Percentiles rank a stretch among this genome's conserved stretches.
Conservation (phyloP, 2,797 vertebrate genomes). For the Clarias platycephalus region DNA sequence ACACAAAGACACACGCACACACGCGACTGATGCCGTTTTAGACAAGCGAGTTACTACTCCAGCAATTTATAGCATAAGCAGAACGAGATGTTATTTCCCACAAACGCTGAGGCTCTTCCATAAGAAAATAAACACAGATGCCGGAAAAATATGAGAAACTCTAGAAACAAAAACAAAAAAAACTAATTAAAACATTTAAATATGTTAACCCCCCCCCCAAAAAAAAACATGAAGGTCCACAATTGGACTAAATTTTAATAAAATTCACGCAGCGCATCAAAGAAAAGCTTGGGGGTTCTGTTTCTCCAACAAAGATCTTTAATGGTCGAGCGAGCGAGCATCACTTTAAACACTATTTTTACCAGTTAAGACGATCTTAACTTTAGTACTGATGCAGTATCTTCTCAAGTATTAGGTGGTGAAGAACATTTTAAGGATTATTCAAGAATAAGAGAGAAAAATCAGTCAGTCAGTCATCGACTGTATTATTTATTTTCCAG, state of each 20-base stretch:
- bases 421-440: background rate
- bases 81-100: slow-evolving; percentile 15
- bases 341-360: background rate
- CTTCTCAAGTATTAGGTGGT: background rate
- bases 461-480: background rate
- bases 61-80: slow-evolving; percentile 5
- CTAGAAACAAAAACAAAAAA: slow-evolving; percentile 1
- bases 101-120: slow-evolving; percentile 40
- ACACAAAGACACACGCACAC: slow-evolving; percentile 20
- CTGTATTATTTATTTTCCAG: background rate
- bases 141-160: background rate
- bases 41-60: background rate
- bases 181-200: background rate
- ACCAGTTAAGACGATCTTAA: background rate
- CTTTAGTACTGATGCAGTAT: background rate
- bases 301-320: background rate
- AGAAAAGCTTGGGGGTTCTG: background rate
- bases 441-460: background rate
- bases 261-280: background rate
- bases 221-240: background rate
- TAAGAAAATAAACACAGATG: slow-evolving; percentile 30
- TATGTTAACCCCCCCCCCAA: background rate
- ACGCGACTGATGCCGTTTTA: slow-evolving; percentile 2
- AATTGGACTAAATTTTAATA: too few species aligned
- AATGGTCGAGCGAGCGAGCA: background rate